Base-by-base conservation (phyloP, 1,140 invertebrate genomes). In the Diachasma alloeum region DNA sequence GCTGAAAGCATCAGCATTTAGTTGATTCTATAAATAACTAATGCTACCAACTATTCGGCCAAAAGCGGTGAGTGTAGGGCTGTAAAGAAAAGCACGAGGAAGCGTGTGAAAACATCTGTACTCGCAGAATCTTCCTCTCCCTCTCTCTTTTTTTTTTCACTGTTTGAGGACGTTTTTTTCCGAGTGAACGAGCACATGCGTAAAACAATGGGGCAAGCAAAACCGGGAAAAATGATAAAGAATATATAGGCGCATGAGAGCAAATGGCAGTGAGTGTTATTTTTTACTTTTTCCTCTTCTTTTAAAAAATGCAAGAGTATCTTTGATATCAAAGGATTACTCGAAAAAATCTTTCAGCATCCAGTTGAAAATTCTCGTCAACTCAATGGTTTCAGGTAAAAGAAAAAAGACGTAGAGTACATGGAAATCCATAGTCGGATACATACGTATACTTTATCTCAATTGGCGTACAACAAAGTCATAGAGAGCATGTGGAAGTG, bases 401-500 rank as follows among this genome's bases (percentile, higher is more conserved):
- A 63, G 26, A 26, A 31, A 26, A 26, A 26, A 26, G 10, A 26
- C 26, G 24, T 26, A 63, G 3, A 63, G 19, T 48, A 44, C 22
- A 71, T 22, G 42, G 37, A 48, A 53, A 17, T 53, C 48, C n/a
- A 53, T 53, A 53, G 48, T 53, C n/a, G 48, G 48, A 53, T 53
- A 53, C 48, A 53, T 53, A 53, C 48, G 48, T 53, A 53, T n/a
- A 17, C 17, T 53, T 53, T 53, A 53, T 53, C 48, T 53, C 48
- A 53, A 53, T 53, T 53, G 48, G 48, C n/a, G 11, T 44, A 26
- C 42, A 44, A 71, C 39, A 71, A 71, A 71, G 15, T 71, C 37
- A 63, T 63, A 63, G 59, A 63, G 59, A 15, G 36, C 72, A 74
- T 67, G 59, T 68, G 76, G 53, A 56, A 78, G 71, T 53, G 53